Percentiles rank a stretch among this genome's conserved stretches.
These are phyloP conservation scores for Tenebrosternarchus preto DNA, from an alignment of 2,113 vertebrate genomes.

Conservation along the genomic window DNA sequence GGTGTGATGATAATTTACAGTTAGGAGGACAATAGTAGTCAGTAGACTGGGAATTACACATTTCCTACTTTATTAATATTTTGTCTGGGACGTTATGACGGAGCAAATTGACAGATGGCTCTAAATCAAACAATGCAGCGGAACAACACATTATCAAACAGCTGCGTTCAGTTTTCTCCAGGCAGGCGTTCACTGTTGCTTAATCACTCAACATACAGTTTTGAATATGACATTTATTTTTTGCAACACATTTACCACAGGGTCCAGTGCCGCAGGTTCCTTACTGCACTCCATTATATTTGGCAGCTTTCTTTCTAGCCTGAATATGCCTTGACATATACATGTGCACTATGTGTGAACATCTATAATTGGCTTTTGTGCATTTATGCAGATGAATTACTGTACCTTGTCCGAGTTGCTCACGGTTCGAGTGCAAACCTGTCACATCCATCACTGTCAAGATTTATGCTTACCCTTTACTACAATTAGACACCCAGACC, in stretches of 20 bases:
- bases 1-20: too few species aligned
- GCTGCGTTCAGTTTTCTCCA: too few species aligned
- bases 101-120: not conserved
- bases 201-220: not conserved
- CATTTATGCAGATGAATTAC: constrained; percentile 44
- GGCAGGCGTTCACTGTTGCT: not conserved
- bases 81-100: too few species aligned
- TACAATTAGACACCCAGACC: constrained; percentile 40
- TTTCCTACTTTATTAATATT: too few species aligned
- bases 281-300: constrained; percentile 4
- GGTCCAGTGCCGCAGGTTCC: not conserved
- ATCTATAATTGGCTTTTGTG: constrained; percentile 48
- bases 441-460: constrained; percentile 45
- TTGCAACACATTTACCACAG: too few species aligned
- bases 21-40: too few species aligned
- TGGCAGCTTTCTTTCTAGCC: constrained; percentile 12
- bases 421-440: constrained; percentile 22
- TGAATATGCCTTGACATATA: constrained; percentile 25
- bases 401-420: constrained; percentile 38
- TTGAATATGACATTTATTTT: too few species aligned
- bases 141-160: too few species aligned
- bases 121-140: not conserved
- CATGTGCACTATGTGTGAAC: constrained; percentile 36
- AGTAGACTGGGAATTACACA: too few species aligned
- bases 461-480: constrained; percentile 14